Base-by-base conservation (phyloP, 2,797 vertebrate species). In the Triplophysa bombifrons region DNA sequence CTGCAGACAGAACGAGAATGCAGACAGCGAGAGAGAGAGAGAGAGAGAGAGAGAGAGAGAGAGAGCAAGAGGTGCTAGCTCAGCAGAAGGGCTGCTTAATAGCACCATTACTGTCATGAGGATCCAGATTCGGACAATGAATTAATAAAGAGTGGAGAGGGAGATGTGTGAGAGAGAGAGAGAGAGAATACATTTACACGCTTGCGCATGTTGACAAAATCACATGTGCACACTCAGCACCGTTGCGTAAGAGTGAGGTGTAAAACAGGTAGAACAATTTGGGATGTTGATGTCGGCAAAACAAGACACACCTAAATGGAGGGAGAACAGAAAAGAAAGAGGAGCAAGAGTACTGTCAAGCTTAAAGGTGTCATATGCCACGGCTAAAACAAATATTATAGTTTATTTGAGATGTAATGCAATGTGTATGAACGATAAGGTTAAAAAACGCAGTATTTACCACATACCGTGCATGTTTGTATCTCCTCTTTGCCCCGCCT, bases 41-140 rank as follows among this genome's bases (percentile, higher is more conserved):
- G 34, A 64, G 56, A 58, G 56, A 77, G 65, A 77, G 44, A 17
- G 12, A 51, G 14, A 13, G 38, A 69, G 66, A 50, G 66, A 70
- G n/a, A 55, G 46, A 71, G 50, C 34, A 27, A 73, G 61, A 80
- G 61, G 92, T 93, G 96, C 95, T 96, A 95, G 95, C 96, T 90
- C 93, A 91, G 93, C 82, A 64, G 84, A 70, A 78, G 77, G 22
- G n/a, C 72, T 87, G 92, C 92, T 94, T 96, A 95, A 96, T 94
- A 94, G 93, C 95, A 94, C 93, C 93, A 94, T 96, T 94, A 94
- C 92, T 87, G 92, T 87, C 82, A 86, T 87, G 87, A 90, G 86
- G 84, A 83, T 83, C 86, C 89, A 61, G 69, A 78, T 82, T 60
- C 76, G 66, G 72, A 75, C 72, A 74, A 77, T 83, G 66, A 83